Conservation (phyloP, 2,797 vertebrate species). For the Lophius americanus region DNA sequence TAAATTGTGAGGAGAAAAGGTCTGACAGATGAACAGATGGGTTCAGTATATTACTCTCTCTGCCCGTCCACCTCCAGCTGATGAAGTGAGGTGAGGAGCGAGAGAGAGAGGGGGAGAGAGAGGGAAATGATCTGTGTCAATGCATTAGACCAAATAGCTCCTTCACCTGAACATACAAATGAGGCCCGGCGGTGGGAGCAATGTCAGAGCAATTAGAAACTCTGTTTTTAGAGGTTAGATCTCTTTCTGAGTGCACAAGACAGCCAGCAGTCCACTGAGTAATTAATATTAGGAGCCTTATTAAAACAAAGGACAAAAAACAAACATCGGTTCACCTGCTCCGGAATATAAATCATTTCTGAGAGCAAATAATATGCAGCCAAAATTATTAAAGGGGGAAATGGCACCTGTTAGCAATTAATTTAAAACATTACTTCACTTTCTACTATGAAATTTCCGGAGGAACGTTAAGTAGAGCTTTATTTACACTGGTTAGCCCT, state of each 20-base stretch:
- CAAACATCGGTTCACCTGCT: conserved; percentile 58
- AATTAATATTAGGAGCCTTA: conserved; percentile 72
- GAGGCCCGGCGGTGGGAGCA: conserved; percentile 72
- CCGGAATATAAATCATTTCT: conserved; percentile 54
- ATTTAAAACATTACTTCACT: conserved; percentile 27
- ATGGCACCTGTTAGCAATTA: conserved; percentile 43
- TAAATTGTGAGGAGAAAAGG: conserved; percentile 78
- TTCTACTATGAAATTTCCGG: not conserved
- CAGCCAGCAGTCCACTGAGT: conserved; percentile 39
- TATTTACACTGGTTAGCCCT: too few species aligned
- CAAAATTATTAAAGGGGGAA: conserved; percentile 36
- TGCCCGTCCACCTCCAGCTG: conserved; percentile 70
- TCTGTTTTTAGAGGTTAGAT: conserved; percentile 71
- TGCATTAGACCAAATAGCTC: conserved; percentile 79
- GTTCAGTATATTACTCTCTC: conserved; percentile 77
- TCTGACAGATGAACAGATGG: conserved; percentile 82
- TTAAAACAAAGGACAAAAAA: conserved; percentile 66
- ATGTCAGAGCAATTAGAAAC: conserved; percentile 79
- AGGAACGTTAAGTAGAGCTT: too few species aligned
- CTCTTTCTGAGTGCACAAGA: conserved; percentile 45
- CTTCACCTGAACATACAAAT: conserved; percentile 81
- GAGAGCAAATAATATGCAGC: conserved; percentile 25
- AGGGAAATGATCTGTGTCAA: conserved; percentile 81
- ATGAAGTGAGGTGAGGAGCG: conserved; percentile 67
- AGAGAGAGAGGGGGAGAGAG: conserved; percentile 66